Evolutionary conservation across 2,888 invertebrate genomes (phyloP).

Genomic region (Dryomyza anilis): DNA sequence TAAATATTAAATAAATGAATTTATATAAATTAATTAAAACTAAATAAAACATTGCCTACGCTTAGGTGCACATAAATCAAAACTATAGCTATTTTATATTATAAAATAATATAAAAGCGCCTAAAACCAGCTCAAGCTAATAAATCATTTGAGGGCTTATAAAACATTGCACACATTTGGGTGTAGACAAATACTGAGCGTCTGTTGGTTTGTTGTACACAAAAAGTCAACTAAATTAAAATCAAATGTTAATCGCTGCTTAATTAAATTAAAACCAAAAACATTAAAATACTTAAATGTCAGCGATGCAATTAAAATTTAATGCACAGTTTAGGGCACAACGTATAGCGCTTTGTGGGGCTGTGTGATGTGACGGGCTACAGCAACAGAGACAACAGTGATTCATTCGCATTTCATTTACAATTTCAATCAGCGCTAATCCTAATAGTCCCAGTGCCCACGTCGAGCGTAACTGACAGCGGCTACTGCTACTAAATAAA

Average conservation of each 20-base stretch:
- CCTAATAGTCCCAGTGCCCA: constrained; percentile 46
- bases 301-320: constrained; percentile 60
- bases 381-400: constrained; percentile 8
- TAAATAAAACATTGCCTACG: too few species aligned
- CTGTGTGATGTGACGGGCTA: constrained; percentile 20
- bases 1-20: too few species aligned
- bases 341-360: not conserved
- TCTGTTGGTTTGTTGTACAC: not conserved
- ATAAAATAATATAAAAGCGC: too few species aligned
- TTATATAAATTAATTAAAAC: too few species aligned
- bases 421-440: constrained; percentile 60
- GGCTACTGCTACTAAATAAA: constrained; percentile 17
- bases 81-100: too few species aligned
- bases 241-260: constrained; percentile 58
- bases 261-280: constrained; percentile 58
- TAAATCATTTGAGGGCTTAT: too few species aligned
- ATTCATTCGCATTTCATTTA: constrained; percentile 57
- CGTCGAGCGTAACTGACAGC: too few species aligned
- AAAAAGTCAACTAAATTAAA: constrained; percentile 48
- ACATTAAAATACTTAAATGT: constrained; percentile 57
- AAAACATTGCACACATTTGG: too few species aligned
- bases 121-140: too few species aligned
- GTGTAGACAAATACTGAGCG: not conserved
- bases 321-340: constrained; percentile 41
- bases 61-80: too few species aligned